Evolutionary conservation across 1,140 invertebrate species (phyloP), one percentile per base, ranked within the genome.

Genomic region (Olivierus martensii): DNA sequence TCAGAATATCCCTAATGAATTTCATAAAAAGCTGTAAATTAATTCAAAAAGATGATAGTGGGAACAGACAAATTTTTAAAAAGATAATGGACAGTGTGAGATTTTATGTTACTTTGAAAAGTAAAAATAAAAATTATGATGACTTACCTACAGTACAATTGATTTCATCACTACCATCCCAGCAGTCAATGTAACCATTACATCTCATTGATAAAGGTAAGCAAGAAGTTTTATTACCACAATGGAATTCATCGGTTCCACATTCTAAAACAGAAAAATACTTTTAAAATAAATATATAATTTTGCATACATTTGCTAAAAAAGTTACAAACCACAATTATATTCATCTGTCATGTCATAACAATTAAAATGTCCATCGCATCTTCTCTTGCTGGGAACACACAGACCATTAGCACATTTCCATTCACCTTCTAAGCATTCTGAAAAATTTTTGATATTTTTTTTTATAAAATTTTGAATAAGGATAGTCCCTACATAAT

Each of bases 81-180:
- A n/a, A n/a, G n/a, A n/a, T n/a, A n/a, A n/a, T n/a, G n/a, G n/a
- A n/a, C n/a, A n/a, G n/a, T n/a, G n/a, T n/a, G n/a, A n/a, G n/a
- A n/a, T n/a, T n/a, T n/a, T n/a, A n/a, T n/a, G n/a, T n/a, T n/a
- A n/a, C n/a, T n/a, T n/a, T n/a, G n/a, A n/a, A n/a, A n/a, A n/a
- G n/a, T n/a, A n/a, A n/a, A n/a, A n/a, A n/a, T 39, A 12, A 39
- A 39, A 39, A 39, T 12, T 12, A 17, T 12, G 3, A 39, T 19
- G 3, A n/a, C 52, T 61, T 70, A 82, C 80, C 75, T 64, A 70
- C 68, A 38, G 77, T 74, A 61, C 87, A 91, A 43, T 71, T 72
- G 0, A 68, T 68, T 69, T 93, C 88, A 65, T 93, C 88, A 57
- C 82, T 85, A 5, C 76, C 79, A 66, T 92, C 87, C 12, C 67